phyloP scores from a whole-genome alignment of 2,888 invertebrate genomes.

The Euspilapteryx auroguttella region DNA sequence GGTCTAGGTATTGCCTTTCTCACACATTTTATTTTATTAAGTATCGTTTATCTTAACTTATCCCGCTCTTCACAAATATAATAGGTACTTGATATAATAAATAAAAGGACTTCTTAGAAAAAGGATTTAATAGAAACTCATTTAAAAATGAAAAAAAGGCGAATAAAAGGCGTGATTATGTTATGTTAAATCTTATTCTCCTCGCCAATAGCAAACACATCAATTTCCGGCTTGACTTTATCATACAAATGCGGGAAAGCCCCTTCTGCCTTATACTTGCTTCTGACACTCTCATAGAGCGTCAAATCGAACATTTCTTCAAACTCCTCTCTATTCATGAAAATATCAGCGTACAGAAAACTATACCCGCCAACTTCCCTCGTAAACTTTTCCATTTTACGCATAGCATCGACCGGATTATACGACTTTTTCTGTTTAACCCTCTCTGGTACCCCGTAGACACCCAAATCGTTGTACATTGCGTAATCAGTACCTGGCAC shows the following conservation, averaged over 20 bases:
- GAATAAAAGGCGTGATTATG: conserved; percentile 4
- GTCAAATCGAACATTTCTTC: conserved; percentile 69
- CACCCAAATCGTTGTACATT: conserved; percentile 72
- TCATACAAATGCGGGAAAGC: conserved; percentile 69
- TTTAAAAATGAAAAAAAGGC: background rate
- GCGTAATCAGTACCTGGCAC: conserved; percentile 68
- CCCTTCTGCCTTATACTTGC: conserved; percentile 59
- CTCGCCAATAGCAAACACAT: conserved; percentile 62
- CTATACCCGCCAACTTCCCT: conserved; percentile 68
- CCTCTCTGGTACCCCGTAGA: conserved; percentile 69
- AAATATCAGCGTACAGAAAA: conserved; percentile 71
- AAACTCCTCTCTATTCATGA: conserved; percentile 67
- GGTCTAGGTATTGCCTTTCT: too few species aligned
- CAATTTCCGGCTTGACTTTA: conserved; percentile 68
- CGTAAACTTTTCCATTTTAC: conserved; percentile 71
- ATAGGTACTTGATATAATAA: too few species aligned
- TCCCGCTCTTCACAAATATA: too few species aligned
- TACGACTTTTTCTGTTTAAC: conserved; percentile 63
- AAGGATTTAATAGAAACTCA: too few species aligned
- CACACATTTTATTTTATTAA: too few species aligned
- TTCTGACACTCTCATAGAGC: conserved; percentile 63
- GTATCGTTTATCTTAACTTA: too few species aligned
- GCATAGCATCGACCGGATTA: conserved; percentile 67
- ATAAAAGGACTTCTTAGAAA: too few species aligned
- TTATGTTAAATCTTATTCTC: conserved; percentile 12